These are phyloP conservation scores for Cyprinodon tularosa DNA, from an alignment of 2,113 vertebrate genomes.

Conservation along the genomic window DNA sequence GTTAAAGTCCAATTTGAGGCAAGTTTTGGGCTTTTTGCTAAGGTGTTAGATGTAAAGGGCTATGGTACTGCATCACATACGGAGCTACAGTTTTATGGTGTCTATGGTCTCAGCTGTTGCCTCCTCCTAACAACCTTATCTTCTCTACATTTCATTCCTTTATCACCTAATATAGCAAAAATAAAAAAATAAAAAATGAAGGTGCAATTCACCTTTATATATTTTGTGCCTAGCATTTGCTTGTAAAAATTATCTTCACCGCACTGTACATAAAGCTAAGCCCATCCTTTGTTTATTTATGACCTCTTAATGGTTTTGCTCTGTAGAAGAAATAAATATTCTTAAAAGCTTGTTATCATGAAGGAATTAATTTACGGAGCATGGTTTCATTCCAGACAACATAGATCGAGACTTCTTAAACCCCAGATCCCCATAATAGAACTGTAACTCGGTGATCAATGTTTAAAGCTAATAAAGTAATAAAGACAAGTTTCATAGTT, in stretches of 20 bases:
- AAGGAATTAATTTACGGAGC: constrained; percentile 66
- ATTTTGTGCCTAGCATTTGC: constrained; percentile 10
- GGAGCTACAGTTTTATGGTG: constrained; percentile 46
- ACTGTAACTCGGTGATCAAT: constrained; percentile 67
- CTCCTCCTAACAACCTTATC: not conserved
- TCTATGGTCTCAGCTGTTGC: constrained; percentile 16
- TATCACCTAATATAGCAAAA: constrained; percentile 47
- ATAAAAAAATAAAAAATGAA: constrained; percentile 16
- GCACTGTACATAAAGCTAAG: not conserved
- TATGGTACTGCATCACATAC: constrained; percentile 60
- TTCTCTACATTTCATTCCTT: constrained; percentile 48
- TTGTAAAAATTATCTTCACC: constrained; percentile 3
- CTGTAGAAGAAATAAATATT: constrained; percentile 9
- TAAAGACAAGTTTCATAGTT: constrained; percentile 72
- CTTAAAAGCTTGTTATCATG: constrained; percentile 47
- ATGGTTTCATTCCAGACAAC: constrained; percentile 41
- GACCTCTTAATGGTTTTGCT: constrained; percentile 44
- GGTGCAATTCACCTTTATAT: constrained; percentile 5
- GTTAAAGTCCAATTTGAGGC: constrained; percentile 44
- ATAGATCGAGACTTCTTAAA: constrained; percentile 51
- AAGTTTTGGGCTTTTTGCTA: constrained; percentile 57
- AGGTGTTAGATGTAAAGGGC: constrained; percentile 62
- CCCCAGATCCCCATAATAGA: constrained; percentile 35
- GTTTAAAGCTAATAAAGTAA: constrained; percentile 69
- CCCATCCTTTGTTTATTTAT: constrained; percentile 36